phyloP scores from a whole-genome alignment of 2,888 invertebrate species.

The Tetranychus piercei region DNA sequence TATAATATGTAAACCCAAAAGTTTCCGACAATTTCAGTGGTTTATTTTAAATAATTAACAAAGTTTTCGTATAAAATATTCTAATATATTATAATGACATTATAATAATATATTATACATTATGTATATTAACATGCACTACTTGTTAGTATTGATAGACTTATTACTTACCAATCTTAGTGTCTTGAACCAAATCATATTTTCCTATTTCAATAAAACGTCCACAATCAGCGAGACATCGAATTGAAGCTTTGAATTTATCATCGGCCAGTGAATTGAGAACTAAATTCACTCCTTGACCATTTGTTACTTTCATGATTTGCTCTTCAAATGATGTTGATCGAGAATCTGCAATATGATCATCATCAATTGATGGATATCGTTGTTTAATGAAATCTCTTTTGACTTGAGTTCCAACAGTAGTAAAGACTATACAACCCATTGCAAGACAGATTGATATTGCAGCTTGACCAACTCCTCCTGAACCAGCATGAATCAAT shows the following conservation, averaged over 20 bases:
- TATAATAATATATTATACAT: no score
- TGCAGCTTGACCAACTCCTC: conserved; percentile 39
- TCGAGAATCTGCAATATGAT: conserved; percentile 35
- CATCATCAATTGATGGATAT: conserved; percentile 35
- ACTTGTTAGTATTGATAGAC: no score
- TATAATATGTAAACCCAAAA: no score
- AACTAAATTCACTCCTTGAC: conserved; percentile 38
- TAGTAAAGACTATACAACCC: conserved; percentile 36
- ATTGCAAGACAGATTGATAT: conserved; percentile 37
- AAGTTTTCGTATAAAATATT: no score
- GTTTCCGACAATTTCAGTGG: no score
- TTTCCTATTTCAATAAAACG: conserved; percentile 41
- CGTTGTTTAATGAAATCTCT: conserved; percentile 33
- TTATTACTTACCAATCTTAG: conserved; percentile 45
- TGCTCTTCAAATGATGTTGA: conserved; percentile 36
- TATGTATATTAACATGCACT: no score
- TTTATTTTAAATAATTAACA: no score
- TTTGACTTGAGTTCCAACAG: conserved; percentile 32
- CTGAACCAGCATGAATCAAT: conserved; percentile 36
- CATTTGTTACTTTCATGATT: conserved; percentile 34
- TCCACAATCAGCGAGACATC: conserved; percentile 38
- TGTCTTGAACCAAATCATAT: conserved; percentile 38
- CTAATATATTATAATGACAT: no score
- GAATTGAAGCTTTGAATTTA: conserved; percentile 38
- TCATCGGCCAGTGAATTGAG: conserved; percentile 40